These are phyloP conservation scores for Trichogramma pretiosum DNA, from an alignment of 1,140 invertebrate species.

Conservation along the genomic window DNA sequence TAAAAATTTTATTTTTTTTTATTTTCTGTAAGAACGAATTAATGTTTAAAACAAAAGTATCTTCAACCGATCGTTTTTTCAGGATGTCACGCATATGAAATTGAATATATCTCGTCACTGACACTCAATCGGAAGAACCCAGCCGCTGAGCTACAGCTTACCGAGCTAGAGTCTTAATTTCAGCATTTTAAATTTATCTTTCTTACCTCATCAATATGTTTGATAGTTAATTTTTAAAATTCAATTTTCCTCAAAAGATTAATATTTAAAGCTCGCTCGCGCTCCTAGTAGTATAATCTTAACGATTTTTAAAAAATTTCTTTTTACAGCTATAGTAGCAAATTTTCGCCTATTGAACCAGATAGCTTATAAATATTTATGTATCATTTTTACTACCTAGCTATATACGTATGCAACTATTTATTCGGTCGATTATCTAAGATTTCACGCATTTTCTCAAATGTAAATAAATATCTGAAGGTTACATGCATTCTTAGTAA, in stretches of 20 bases:
- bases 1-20: slow-evolving; percentile 4
- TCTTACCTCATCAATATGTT: not conserved
- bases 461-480: too few relatives aligned
- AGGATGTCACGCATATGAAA: slow-evolving; percentile 17
- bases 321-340: slow-evolving; percentile 32
- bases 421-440: too few relatives aligned
- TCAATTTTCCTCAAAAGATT: slow-evolving; percentile 25
- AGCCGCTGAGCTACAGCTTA: slow-evolving; percentile 21
- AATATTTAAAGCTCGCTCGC: slow-evolving; percentile 27
- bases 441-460: too few relatives aligned
- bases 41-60: not conserved
- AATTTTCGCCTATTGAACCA: slow-evolving; percentile 27
- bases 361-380: too few relatives aligned
- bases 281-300: slow-evolving; percentile 20
- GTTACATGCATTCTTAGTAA: too few relatives aligned
- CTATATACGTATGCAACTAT: slow-evolving; percentile 19
- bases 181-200: slow-evolving; percentile 2
- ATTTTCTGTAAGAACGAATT: slow-evolving; percentile 14
- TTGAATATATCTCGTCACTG: slow-evolving; percentile 22
- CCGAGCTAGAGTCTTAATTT: too few relatives aligned
- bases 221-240: slow-evolving; percentile 12
- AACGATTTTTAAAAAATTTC: slow-evolving; percentile 17
- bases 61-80: slow-evolving; percentile 6
- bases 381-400: slow-evolving; percentile 26
- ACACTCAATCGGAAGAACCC: slow-evolving; percentile 19